phyloP scores from a whole-genome alignment of 30 jellyfish, hydroid and myxozoan species.

The Turritopsis rubra region DNA sequence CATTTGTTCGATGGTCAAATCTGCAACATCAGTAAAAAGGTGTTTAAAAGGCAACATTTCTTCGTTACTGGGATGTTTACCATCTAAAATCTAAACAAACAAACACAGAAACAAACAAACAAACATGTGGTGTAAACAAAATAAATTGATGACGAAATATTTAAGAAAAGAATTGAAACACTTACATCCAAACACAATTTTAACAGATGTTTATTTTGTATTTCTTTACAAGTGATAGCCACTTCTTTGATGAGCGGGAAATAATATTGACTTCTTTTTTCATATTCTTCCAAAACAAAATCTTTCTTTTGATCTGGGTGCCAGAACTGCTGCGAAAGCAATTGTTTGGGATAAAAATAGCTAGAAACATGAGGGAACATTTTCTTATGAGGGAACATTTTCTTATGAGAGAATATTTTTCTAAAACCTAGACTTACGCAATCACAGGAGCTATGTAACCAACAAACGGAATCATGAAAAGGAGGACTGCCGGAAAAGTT shows the following conservation, averaged over 20 bases:
- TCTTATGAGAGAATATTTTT: background rate
- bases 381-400: background rate
- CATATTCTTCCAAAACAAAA: conserved; percentile 78
- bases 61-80: conserved; percentile 50
- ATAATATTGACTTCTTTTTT: conserved; percentile 75
- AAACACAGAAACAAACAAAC: conserved; percentile 6
- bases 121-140: background rate
- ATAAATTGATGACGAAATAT: background rate
- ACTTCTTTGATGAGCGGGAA: conserved; percentile 68
- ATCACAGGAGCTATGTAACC: conserved; percentile 90
- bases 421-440: conserved; percentile 51
- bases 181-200: conserved; percentile 49
- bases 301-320: conserved; percentile 78
- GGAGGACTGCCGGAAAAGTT: conserved; percentile 73
- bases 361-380: conserved; percentile 24
- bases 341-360: conserved; percentile 60
- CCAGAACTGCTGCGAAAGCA: conserved; percentile 87
- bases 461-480: conserved; percentile 66
- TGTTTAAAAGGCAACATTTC: conserved; percentile 34
- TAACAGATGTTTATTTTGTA: conserved; percentile 45
- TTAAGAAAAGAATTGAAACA: background rate
- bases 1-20: conserved; percentile 51
- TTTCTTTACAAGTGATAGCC: conserved; percentile 76
- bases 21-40: conserved; percentile 35
- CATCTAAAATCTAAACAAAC: conserved; percentile 57